These are phyloP conservation scores for Pinctada fucata DNA, from an alignment of 2,888 invertebrate genomes.

Conservation along the genomic window DNA sequence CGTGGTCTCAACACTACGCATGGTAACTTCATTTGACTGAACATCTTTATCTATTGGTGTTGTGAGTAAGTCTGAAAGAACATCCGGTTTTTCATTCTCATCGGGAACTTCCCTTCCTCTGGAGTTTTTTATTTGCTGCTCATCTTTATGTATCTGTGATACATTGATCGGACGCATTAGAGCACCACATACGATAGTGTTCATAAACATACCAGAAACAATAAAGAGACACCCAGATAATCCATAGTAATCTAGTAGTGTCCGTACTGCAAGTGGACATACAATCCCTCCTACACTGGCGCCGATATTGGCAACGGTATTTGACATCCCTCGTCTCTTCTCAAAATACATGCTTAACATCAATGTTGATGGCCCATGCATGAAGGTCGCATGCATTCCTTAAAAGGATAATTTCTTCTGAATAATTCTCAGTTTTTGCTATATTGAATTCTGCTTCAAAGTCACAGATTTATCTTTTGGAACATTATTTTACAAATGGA, in stretches of 20 bases:
- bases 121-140: neutral
- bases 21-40: neutral
- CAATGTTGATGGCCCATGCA: slow-evolving; percentile 38
- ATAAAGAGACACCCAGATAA: slow-evolving; percentile 46
- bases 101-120: neutral
- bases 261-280: slow-evolving; percentile 36
- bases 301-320: slow-evolving; percentile 43
- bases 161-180: slow-evolving; percentile 43
- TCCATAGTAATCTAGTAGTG: slow-evolving; percentile 40
- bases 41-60: neutral
- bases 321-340: slow-evolving; percentile 48
- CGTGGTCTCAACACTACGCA: neutral
- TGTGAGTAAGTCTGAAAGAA: neutral
- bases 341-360: slow-evolving; percentile 48
- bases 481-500: too few relatives aligned
- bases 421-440: too few relatives aligned
- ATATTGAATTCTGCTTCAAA: too few relatives aligned
- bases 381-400: slow-evolving; percentile 46
- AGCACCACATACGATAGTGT: slow-evolving; percentile 43
- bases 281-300: slow-evolving; percentile 48
- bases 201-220: slow-evolving; percentile 36
- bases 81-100: neutral
- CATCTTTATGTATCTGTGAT: neutral
- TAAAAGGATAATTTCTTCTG: too few relatives aligned
- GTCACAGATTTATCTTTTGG: too few relatives aligned